Evolutionary conservation across 2,797 vertebrate species (phyloP).

Genomic region (Sebastes cheni): DNA sequence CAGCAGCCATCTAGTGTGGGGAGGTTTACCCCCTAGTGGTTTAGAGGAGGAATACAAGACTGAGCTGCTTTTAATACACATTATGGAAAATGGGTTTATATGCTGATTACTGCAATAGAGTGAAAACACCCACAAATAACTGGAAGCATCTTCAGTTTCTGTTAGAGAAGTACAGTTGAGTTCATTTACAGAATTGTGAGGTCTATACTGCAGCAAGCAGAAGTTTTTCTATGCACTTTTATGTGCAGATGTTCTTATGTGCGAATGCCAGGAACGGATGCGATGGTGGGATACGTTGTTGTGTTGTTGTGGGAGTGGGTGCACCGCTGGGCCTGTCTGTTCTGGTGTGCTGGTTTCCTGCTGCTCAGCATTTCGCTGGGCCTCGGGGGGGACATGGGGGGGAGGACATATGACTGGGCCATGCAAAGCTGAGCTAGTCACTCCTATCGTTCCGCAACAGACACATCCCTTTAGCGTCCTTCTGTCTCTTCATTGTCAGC

Average conservation of each 20-base stretch:
- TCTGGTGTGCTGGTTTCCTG: conserved; percentile 75
- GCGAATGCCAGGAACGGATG: conserved; percentile 31
- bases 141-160: neutral
- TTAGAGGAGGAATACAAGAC: conserved; percentile 48
- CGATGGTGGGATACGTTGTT: conserved; percentile 38
- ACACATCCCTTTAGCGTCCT: conserved; percentile 59
- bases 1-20: conserved; percentile 64
- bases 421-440: conserved; percentile 65
- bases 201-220: conserved; percentile 33
- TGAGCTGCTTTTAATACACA: conserved; percentile 48
- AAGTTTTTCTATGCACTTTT: neutral
- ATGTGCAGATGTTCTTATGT: conserved; percentile 54
- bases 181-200: conserved; percentile 15
- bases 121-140: conserved; percentile 25
- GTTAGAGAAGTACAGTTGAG: neutral
- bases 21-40: conserved; percentile 83
- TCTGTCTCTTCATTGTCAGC: conserved; percentile 53
- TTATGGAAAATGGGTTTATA: conserved; percentile 29
- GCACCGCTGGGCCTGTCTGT: conserved; percentile 71
- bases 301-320: conserved; percentile 50
- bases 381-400: conserved; percentile 52
- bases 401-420: conserved; percentile 62
- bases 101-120: conserved; percentile 34
- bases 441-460: conserved; percentile 61
- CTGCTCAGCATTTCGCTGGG: conserved; percentile 75